phyloP scores from a whole-genome alignment of 30 jellyfish, hydroid and myxozoan genomes.

The Calvadosia cruxmelitensis region DNA sequence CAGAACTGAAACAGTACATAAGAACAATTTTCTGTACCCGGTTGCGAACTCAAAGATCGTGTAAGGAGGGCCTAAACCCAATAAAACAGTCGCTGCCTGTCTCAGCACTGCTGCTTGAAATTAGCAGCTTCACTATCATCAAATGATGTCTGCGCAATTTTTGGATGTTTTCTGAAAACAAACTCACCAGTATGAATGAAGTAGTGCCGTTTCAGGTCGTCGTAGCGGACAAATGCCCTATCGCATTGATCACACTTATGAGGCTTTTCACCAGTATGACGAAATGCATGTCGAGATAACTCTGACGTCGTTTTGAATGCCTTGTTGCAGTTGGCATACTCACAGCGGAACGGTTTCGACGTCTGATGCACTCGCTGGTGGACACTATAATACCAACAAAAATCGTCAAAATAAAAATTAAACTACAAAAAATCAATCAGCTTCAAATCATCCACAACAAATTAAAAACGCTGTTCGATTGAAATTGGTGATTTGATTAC shows the following conservation, averaged over 20 bases:
- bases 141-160: not conserved
- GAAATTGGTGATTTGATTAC: no score
- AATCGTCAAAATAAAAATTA: no score
- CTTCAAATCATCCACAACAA: no score
- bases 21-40: no score
- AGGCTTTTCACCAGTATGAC: conserved; percentile 95
- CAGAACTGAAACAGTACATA: no score
- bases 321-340: conserved; percentile 52
- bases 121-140: not conserved
- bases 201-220: conserved; percentile 74
- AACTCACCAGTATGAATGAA: conserved; percentile 81
- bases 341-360: conserved; percentile 73
- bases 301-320: conserved; percentile 95
- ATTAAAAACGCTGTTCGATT: no score
- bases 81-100: no score
- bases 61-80: no score
- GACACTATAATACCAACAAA: conserved; percentile 21
- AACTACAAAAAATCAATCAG: no score
- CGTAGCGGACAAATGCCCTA: conserved; percentile 78
- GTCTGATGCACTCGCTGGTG: conserved; percentile 89
- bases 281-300: conserved; percentile 81
- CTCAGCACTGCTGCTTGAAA: no score
- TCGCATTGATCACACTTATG: conserved; percentile 77
- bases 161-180: not conserved
- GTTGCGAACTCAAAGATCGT: no score